Conservation (phyloP, 2,888 invertebrate species). For the Odontocolon sp. region DNA sequence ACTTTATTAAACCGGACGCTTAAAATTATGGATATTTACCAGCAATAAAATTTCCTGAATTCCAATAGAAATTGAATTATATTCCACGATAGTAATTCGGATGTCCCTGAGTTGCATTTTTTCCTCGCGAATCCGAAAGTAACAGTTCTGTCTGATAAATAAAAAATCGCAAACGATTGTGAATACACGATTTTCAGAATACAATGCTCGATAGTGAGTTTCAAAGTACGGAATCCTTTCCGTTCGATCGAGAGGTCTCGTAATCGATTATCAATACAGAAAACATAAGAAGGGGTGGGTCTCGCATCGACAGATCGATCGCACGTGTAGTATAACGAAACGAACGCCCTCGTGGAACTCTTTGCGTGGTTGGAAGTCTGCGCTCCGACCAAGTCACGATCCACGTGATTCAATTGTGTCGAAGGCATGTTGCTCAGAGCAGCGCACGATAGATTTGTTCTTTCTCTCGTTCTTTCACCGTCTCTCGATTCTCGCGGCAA, state of each 20-base stretch:
- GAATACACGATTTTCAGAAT: neutral
- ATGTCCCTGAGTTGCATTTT: too few species aligned
- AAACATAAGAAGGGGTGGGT: conserved; percentile 43
- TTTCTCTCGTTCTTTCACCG: conserved; percentile 19
- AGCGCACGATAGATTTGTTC: conserved; percentile 29
- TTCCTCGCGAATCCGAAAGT: too few species aligned
- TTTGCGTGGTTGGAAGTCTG: conserved; percentile 28
- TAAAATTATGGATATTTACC: too few species aligned
- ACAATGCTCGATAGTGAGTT: conserved; percentile 6
- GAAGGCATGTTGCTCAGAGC: conserved; percentile 7
- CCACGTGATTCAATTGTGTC: conserved; percentile 53
- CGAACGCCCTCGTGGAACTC: conserved; percentile 40
- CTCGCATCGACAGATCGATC: conserved; percentile 30
- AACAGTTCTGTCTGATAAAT: too few species aligned
- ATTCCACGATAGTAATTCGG: too few species aligned
- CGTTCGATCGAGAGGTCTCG: conserved; percentile 33
- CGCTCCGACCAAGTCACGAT: conserved; percentile 50
- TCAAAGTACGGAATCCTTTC: neutral
- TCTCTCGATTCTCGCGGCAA: conserved; percentile 19
- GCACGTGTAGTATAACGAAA: conserved; percentile 37
- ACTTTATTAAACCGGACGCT: too few species aligned
- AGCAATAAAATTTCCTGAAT: too few species aligned
- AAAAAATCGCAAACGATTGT: too few species aligned
- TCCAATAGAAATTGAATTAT: too few species aligned
- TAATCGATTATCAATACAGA: conserved; percentile 48